Evolutionary conservation across 2,113 vertebrate species (phyloP).

Genomic region (Neoarius graeffei): DNA sequence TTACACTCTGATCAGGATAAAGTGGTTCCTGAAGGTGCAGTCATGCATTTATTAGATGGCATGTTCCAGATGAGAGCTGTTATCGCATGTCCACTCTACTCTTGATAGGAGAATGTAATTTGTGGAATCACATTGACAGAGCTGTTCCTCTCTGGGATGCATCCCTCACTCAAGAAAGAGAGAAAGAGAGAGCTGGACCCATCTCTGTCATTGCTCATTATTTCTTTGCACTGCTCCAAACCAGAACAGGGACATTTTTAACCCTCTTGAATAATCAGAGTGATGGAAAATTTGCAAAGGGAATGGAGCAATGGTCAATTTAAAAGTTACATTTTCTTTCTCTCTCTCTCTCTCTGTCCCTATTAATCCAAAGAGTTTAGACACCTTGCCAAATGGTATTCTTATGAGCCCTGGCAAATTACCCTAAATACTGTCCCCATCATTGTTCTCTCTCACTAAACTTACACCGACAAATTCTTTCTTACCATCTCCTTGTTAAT

Average conservation of each 20-base stretch:
- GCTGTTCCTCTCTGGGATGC: slow-evolving; percentile 1
- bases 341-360: slow-evolving; percentile 35
- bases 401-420: slow-evolving; percentile 61
- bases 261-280: slow-evolving; percentile 19
- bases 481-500: background rate
- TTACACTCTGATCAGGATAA: background rate
- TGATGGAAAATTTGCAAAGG: slow-evolving; percentile 8
- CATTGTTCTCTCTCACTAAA: slow-evolving; percentile 7
- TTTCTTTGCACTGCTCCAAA: slow-evolving; percentile 29
- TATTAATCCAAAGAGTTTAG: slow-evolving; percentile 53
- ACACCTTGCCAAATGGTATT: slow-evolving; percentile 60
- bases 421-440: slow-evolving; percentile 45
- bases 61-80: background rate
- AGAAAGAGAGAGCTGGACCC: background rate
- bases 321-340: slow-evolving; percentile 31
- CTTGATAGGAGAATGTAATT: slow-evolving; percentile 31
- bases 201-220: slow-evolving; percentile 34
- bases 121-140: slow-evolving; percentile 34
- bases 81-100: slow-evolving; percentile 28
- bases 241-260: slow-evolving; percentile 7
- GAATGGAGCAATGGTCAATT: slow-evolving; percentile 6
- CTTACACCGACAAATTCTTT: background rate
- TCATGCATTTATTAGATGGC: background rate
- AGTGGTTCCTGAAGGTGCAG: background rate
- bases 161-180: slow-evolving; percentile 1